Percentiles rank a stretch among this genome's conserved stretches.
These are phyloP conservation scores for Arothron firmamentum DNA, from an alignment of 2,113 vertebrate species.

Conservation along the genomic window DNA sequence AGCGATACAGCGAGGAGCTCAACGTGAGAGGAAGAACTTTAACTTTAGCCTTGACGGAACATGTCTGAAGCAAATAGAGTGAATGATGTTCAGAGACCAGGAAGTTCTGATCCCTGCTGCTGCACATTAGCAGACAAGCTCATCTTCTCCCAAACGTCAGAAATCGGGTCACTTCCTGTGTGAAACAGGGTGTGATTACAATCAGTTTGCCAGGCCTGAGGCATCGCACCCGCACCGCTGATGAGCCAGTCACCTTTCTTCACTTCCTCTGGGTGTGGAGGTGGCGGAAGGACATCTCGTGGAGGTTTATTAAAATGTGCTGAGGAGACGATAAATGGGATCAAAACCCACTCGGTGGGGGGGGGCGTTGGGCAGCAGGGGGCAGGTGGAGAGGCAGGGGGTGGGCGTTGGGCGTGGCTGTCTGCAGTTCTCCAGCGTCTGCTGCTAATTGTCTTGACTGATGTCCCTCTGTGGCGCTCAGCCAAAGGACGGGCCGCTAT, in stretches of 20 bases:
- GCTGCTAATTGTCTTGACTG: constrained; percentile 71
- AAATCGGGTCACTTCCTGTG: constrained; percentile 31
- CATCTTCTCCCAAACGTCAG: constrained; percentile 26
- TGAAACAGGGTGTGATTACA: constrained; percentile 44
- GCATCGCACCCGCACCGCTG: constrained; percentile 3
- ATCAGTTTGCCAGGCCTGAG: constrained; percentile 31
- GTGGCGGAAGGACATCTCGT: constrained; percentile 17
- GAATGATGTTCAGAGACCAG: constrained; percentile 33
- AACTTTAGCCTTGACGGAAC: constrained; percentile 57
- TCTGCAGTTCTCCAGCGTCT: constrained; percentile 44
- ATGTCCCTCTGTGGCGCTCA: constrained; percentile 60
- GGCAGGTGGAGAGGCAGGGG: constrained; percentile 11
- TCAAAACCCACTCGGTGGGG: not conserved
- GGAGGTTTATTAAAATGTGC: constrained; percentile 36
- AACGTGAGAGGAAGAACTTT: constrained; percentile 57
- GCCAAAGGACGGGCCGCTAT: constrained; percentile 61
- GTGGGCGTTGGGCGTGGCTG: constrained; percentile 40
- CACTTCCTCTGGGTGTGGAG: not conserved
- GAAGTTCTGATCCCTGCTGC: constrained; percentile 28
- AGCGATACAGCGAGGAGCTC: constrained; percentile 42
- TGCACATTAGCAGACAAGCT: constrained; percentile 32
- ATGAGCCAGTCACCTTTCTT: constrained; percentile 33
- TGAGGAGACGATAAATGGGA: constrained; percentile 35
- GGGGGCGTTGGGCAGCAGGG: not conserved
- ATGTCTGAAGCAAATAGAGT: constrained; percentile 36